Conservation (phyloP, 2,113 vertebrate genomes). For the Prietella phreatophila region DNA sequence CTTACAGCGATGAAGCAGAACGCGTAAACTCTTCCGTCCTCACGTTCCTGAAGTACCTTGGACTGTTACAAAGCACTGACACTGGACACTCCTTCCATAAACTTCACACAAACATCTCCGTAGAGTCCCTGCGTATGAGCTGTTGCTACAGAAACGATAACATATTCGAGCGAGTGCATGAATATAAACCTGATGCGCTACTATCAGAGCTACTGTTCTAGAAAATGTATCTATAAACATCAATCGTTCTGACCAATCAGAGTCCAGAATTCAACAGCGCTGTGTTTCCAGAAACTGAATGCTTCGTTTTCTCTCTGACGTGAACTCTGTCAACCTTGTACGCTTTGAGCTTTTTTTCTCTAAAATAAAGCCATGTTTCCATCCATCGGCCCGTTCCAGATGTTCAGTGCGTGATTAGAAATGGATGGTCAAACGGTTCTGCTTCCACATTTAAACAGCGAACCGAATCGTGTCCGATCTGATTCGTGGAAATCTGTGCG, state of each 20-base stretch:
- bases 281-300: background rate
- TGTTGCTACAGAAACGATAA: background rate
- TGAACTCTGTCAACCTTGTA: background rate
- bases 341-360: background rate
- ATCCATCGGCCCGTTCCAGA: slow-evolving; percentile 7
- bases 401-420: slow-evolving; percentile 5
- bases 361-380: slow-evolving; percentile 13
- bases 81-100: background rate
- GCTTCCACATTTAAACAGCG: background rate
- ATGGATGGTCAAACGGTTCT: slow-evolving; percentile 11
- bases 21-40: background rate
- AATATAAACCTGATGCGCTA: background rate
- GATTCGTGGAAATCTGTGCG: background rate
- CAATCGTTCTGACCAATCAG: background rate
- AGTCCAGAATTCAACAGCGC: background rate
- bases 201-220: background rate
- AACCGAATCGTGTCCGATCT: background rate
- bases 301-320: background rate
- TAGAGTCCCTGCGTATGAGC: background rate
- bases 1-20: background rate
- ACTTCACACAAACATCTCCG: background rate
- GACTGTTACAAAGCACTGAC: background rate
- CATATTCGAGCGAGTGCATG: background rate
- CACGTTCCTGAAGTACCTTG: background rate
- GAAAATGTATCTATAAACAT: background rate